A percentile compares a stretch with the other conserved stretches of the same genome.
Conservation (phyloP, 2,113 vertebrate genomes). For the Coregonus clupeaformis region DNA sequence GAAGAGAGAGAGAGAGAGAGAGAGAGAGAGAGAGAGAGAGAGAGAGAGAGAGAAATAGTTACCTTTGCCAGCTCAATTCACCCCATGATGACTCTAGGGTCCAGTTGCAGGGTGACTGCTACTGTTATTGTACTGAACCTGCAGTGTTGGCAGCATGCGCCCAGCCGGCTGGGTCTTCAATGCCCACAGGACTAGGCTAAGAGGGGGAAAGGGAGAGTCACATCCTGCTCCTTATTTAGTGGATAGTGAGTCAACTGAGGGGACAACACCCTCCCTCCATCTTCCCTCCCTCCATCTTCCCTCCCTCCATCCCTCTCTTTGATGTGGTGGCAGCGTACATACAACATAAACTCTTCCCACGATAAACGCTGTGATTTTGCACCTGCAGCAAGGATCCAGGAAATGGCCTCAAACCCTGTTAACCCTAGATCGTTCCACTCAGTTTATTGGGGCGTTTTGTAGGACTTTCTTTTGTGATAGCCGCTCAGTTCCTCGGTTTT, state of each 20-base stretch:
- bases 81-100: constrained; percentile 36
- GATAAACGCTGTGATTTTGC: constrained; percentile 66
- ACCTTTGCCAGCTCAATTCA: constrained; percentile 30
- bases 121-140: not conserved
- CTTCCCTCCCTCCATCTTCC: not conserved
- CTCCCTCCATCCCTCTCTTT: constrained; percentile 53
- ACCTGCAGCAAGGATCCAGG: constrained; percentile 53
- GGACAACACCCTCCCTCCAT: constrained; percentile 44
- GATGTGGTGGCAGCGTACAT: constrained; percentile 71
- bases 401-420: constrained; percentile 57
- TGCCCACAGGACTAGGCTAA: not conserved
- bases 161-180: not conserved
- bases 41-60: not conserved
- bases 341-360: constrained; percentile 67
- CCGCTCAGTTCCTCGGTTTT: constrained; percentile 46
- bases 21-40: constrained; percentile 16
- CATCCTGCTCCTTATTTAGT: constrained; percentile 44
- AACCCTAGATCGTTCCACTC: constrained; percentile 29
- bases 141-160: not conserved
- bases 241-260: constrained; percentile 58
- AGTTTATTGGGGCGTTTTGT: constrained; percentile 69
- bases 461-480: constrained; percentile 56
- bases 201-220: not conserved
- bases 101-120: constrained; percentile 11
- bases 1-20: constrained; percentile 19